A percentile compares a stretch with the other conserved stretches of the same genome.
Evolutionary conservation across 37 sponge, comb jelly and placozoan species (phyloP).

Genomic region (Aplysina aerophoba): DNA sequence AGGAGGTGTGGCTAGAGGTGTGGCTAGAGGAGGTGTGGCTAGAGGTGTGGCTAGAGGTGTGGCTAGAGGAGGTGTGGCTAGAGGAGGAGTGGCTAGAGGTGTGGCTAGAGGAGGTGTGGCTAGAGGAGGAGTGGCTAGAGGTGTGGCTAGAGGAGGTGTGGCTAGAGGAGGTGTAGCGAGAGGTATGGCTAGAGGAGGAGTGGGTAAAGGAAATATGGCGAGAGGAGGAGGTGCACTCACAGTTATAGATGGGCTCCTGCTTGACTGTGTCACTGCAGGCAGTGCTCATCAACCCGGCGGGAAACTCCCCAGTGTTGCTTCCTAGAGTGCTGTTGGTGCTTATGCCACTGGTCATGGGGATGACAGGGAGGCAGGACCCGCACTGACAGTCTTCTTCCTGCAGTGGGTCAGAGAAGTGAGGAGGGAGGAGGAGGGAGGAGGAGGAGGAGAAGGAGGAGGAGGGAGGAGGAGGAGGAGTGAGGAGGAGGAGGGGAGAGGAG

Average conservation of each 20-base stretch:
- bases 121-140: no score
- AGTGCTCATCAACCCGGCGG: no score
- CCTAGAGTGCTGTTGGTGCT: neutral
- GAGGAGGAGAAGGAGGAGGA: neutral
- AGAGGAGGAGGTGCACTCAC: neutral
- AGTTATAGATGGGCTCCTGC: neutral
- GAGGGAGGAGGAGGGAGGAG: neutral
- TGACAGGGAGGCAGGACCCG: constrained; percentile 39
- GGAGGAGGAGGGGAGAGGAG: neutral
- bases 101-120: no score
- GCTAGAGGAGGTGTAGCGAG: neutral
- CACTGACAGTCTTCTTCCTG: constrained; percentile 47
- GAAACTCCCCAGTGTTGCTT: constrained; percentile 21
- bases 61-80: no score
- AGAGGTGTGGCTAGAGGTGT: no score
- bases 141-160: neutral
- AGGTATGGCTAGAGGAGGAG: neutral
- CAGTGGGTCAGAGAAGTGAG: neutral
- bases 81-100: no score
- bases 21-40: no score
- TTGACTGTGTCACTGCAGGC: neutral
- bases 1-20: no score
- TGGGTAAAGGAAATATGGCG: neutral
- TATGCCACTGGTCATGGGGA: constrained; percentile 35
- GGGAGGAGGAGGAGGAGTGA: neutral